Evolutionary conservation across 1,140 invertebrate species (phyloP), one percentile per base, ranked within the genome.

Genomic region (Drosophila mojavensis): DNA sequence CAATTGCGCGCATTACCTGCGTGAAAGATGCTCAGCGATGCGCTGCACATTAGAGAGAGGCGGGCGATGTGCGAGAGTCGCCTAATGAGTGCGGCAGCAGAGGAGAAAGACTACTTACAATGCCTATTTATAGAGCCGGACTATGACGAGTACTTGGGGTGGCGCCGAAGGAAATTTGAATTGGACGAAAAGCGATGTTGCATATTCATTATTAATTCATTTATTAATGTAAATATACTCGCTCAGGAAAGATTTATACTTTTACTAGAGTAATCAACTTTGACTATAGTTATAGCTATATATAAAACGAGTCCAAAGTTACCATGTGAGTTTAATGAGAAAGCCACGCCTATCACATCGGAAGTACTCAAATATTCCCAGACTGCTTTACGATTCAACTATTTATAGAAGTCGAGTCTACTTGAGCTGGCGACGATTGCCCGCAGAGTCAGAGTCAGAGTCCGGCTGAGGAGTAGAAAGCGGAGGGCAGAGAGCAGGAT

Each of bases 1-100:
- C 78, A 88, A 88, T 86, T 54, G 75, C 20, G 64, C 83, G 78
- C 68, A 74, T 68, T 88, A 88, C 83, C 83, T 88, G 76, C 59
- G n/a, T 7, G 9, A 20, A n/a, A 56, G 43, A 45, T 58, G 41
- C 20, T 39, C 75, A 81, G 48, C 61, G 64, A 70, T 63, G 70
- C 82, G 67, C 68, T 53, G 43, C 43, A 1, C 43, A 67, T 71
- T 74, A 48, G 56, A 56, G 70, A 67, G 41, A n/a, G 13, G 15
- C 43, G 43, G 3, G 17, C 15, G 41, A 30, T 7, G 7, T 15
- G 43, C 17, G n/a, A 47, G 43, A 2, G n/a, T 9, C 7, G 43
- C 17, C 9, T 9, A 17, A 15, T 15, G 43, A 15, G 43, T 9
- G 43, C 3, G 11, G 11, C 36, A 39, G 36, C 36, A 13, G 36